Base-by-base conservation (phyloP, 2,113 vertebrate species). In the Gopherus evgoodei region DNA sequence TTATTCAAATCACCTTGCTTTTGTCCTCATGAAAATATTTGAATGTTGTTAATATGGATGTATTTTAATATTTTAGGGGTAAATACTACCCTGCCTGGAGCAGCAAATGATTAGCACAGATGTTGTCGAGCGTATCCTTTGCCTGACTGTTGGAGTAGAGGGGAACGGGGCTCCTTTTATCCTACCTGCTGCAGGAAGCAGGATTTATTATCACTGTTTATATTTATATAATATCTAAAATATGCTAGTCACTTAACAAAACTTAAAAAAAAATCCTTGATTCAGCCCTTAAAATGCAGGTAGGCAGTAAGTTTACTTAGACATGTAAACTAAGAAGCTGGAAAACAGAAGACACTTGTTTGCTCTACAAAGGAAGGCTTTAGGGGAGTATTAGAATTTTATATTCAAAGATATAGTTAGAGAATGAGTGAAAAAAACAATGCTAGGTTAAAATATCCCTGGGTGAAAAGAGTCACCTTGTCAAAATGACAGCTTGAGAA, bases 401-500 rank as follows among this genome's bases (percentile, higher is more conserved):
- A 52, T 83, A 93, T 69, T 54, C 78, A 76, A 95, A 95, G 56
- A 91, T 8, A 72, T 2, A 86, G 80, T 21, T 49, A n/a, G 81
- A 90, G 53, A 81, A 93, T 88, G 89, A 96, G 83, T 47, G 75
- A 57, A 89, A 89, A 76, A 76, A 89, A 82, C 59, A 76, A 38
- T 94, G 52, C 75, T 89, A 91, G 72, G 90, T 94, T 97, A 90
- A 94, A 95, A 96, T 2, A 83, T 80, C 93, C 95, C 96, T 92
- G 95, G 95, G 95, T 97, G 90, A 96, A 96, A 97, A 97, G 42
- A 93, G 82, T 95, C 95, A 97, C 97, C 96, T 97, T 96, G 93
- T 96, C 95, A 96, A 91, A 96, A 91, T 95, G 97, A 97, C 97
- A 97, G 97, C 96, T 96, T 95, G 93, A 88, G 93, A 97, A 65